A percentile compares a stretch with the other conserved stretches of the same genome.
Conservation (phyloP, 1,140 invertebrate genomes). For the Eubasilissa regina region DNA sequence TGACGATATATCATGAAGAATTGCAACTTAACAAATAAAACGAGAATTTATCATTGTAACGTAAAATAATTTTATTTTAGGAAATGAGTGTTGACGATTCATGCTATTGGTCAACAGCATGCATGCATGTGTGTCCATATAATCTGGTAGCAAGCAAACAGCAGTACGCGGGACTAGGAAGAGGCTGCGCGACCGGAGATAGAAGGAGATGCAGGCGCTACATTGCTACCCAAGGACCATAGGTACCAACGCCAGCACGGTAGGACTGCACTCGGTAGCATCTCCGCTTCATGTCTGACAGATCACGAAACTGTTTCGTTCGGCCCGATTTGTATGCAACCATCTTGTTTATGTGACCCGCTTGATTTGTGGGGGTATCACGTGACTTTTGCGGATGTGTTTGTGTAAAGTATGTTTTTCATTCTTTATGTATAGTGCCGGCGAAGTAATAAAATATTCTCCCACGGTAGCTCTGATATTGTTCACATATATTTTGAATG, state of each 20-base stretch:
- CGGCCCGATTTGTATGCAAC: conserved; percentile 54
- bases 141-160: conserved; percentile 23
- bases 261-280: conserved; percentile 36
- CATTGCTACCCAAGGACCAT: too few relatives aligned
- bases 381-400: conserved; percentile 6
- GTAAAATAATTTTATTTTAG: not conserved
- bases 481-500: too few relatives aligned
- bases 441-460: too few relatives aligned
- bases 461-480: too few relatives aligned
- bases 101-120: conserved; percentile 15
- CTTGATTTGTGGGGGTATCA: conserved; percentile 47
- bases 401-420: not conserved
- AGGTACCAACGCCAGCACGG: not conserved
- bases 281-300: conserved; percentile 54
- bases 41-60: too few relatives aligned
- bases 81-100: not conserved
- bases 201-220: too few relatives aligned
- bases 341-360: conserved; percentile 47
- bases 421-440: too few relatives aligned
- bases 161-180: conserved; percentile 17
- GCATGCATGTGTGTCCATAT: conserved; percentile 30
- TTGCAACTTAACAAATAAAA: too few relatives aligned
- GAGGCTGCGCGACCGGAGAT: not conserved
- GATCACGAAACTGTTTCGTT: conserved; percentile 57
- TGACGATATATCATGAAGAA: too few relatives aligned